phyloP scores from a whole-genome alignment of 2,888 invertebrate species.

The Trissolcus brochymenae region DNA sequence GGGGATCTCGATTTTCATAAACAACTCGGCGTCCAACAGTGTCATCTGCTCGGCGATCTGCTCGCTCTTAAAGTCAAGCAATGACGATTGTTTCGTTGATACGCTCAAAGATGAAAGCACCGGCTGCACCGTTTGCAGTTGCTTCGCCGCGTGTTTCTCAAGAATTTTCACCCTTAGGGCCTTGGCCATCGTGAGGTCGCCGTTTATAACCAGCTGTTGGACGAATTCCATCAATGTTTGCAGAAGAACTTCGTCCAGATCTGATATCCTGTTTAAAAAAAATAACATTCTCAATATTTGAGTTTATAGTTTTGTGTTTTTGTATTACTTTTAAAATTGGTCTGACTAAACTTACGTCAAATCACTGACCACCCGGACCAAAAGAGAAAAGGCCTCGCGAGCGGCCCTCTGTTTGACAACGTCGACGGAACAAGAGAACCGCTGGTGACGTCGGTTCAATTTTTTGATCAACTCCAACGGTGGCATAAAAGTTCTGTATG shows the following conservation, averaged over 20 bases:
- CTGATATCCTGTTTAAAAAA: conserved; percentile 82
- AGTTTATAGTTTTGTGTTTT: no score
- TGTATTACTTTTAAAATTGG: not conserved
- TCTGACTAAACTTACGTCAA: conserved; percentile 86
- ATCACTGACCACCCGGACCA: conserved; percentile 96
- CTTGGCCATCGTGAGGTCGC: conserved; percentile 94
- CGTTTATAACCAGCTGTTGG: conserved; percentile 93
- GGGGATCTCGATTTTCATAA: conserved; percentile 97
- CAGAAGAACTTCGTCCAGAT: conserved; percentile 88
- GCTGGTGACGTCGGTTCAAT: conserved; percentile 86
- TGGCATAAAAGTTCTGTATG: conserved; percentile 96
- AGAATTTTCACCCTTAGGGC: conserved; percentile 92
- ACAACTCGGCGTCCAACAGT: conserved; percentile 93
- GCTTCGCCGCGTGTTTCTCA: conserved; percentile 86
- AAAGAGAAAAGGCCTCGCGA: conserved; percentile 91
- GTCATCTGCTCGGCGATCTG: conserved; percentile 99
- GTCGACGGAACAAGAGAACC: conserved; percentile 84
- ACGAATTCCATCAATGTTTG: conserved; percentile 94
- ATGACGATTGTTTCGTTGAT: conserved; percentile 80
- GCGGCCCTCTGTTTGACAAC: conserved; percentile 85
- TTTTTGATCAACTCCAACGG: conserved; percentile 91
- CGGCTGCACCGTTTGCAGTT: conserved; percentile 77
- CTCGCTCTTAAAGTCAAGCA: conserved; percentile 95
- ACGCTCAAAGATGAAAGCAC: conserved; percentile 78
- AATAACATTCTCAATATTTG: not conserved